Evolutionary conservation across 2,113 vertebrate species (phyloP).

Genomic region (Psilopsiagon aymara): DNA sequence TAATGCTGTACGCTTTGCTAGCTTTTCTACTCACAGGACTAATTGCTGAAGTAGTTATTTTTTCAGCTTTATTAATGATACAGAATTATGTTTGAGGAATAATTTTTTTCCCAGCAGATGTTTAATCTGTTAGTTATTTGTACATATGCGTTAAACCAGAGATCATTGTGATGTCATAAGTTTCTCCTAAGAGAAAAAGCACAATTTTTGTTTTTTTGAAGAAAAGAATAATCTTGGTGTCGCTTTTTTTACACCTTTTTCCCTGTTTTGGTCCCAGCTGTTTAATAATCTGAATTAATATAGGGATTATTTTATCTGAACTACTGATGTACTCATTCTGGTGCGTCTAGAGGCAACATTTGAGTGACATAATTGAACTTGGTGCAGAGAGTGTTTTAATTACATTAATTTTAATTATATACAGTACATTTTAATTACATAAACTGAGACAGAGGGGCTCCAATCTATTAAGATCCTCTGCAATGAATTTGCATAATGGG

Average conservation of each 20-base stretch:
- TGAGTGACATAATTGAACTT: slow-evolving; percentile 62
- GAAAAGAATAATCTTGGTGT: background rate
- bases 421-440: slow-evolving; percentile 65
- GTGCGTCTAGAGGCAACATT: slow-evolving; percentile 11
- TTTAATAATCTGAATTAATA: slow-evolving; percentile 6
- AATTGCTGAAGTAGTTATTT: background rate
- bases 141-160: background rate
- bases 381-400: slow-evolving; percentile 52
- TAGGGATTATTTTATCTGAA: background rate
- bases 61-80: background rate
- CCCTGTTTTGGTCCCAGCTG: background rate
- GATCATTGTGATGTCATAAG: background rate
- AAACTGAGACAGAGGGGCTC: slow-evolving; percentile 41
- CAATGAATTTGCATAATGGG: slow-evolving; percentile 22
- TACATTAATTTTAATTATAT: slow-evolving; percentile 74
- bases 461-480: slow-evolving; percentile 45
- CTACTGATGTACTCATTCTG: slow-evolving; percentile 8
- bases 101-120: background rate
- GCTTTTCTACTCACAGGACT: background rate
- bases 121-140: background rate
- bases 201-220: background rate
- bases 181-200: background rate
- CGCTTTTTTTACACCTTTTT: background rate
- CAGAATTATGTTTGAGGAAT: background rate
- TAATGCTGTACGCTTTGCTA: background rate